Evolutionary conservation across 2,797 vertebrate species (phyloP).

Genomic region (Emys orbicularis): DNA sequence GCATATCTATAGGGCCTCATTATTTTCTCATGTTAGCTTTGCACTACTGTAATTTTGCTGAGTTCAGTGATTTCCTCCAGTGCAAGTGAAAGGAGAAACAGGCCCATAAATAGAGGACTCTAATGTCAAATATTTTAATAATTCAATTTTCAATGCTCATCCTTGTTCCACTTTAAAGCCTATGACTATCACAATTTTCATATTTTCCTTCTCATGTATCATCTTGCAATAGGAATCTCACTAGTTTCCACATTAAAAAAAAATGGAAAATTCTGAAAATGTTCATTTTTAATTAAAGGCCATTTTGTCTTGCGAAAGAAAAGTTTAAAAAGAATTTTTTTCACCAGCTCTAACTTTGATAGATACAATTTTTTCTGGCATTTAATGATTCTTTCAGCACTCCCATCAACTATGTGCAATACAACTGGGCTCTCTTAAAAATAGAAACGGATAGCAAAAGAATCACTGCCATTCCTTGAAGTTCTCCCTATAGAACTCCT

Average conservation of each 20-base stretch:
- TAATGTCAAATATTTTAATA: constrained; percentile 42
- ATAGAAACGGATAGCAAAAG: not conserved
- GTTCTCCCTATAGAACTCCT: constrained; percentile 10
- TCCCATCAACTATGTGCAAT: not conserved
- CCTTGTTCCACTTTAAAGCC: not conserved
- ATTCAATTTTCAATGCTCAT: constrained; percentile 1
- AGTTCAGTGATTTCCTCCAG: not conserved
- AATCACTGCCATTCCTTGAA: not conserved
- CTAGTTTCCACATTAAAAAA: not conserved
- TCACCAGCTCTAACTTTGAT: not conserved
- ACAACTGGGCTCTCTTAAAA: not conserved
- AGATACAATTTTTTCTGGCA: not conserved
- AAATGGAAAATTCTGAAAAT: not conserved
- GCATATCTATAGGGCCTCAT: not conserved
- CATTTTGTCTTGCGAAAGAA: not conserved
- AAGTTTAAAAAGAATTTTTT: not conserved
- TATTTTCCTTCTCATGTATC: not conserved
- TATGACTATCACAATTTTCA: constrained; percentile 28
- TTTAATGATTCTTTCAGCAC: not conserved
- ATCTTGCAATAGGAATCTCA: not conserved
- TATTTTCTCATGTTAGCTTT: not conserved
- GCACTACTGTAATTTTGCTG: not conserved
- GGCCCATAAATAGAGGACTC: not conserved
- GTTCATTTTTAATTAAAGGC: not conserved
- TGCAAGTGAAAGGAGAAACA: not conserved